These are phyloP conservation scores for Junonia oenone DNA, from an alignment of 2,888 invertebrate species.

Conservation along the genomic window DNA sequence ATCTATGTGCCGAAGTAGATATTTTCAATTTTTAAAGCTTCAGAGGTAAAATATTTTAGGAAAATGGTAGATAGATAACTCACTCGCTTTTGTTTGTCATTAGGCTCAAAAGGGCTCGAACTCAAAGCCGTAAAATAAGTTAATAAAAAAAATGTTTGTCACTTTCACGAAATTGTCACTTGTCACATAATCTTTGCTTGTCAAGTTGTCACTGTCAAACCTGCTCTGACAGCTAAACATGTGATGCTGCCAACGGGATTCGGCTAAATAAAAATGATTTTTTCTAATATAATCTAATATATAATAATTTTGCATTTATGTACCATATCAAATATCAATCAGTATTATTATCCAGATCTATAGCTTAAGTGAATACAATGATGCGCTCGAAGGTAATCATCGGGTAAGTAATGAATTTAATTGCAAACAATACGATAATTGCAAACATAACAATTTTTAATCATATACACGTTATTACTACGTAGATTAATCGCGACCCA, in stretches of 20 bases:
- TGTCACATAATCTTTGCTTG: neutral
- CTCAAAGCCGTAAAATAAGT: too few relatives aligned
- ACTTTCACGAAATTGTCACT: too few relatives aligned
- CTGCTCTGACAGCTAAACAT: slow-evolving; percentile 13
- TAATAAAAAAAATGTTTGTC: too few relatives aligned
- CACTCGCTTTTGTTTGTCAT: too few relatives aligned
- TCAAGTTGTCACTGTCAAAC: slow-evolving; percentile 4
- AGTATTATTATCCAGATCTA: slow-evolving; percentile 17
- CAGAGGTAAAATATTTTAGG: too few relatives aligned
- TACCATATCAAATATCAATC: slow-evolving; percentile 11
- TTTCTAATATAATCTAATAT: slow-evolving; percentile 5
- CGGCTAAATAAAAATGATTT: slow-evolving; percentile 12
- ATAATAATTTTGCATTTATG: slow-evolving; percentile 7
- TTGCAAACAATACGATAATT: neutral
- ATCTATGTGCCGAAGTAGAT: too few relatives aligned
- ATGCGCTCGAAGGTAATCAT: slow-evolving; percentile 32
- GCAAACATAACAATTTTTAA: neutral
- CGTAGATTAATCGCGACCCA: neutral
- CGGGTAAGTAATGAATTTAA: slow-evolving; percentile 31
- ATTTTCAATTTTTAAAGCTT: too few relatives aligned
- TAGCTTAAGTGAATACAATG: slow-evolving; percentile 11
- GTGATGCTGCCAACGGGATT: slow-evolving; percentile 15
- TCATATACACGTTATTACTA: neutral
- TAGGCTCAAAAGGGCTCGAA: too few relatives aligned
- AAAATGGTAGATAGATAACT: too few relatives aligned